Percentiles rank a stretch among this genome's conserved stretches.
Conservation (phyloP, 2,797 vertebrate genomes). For the Geotria australis region DNA sequence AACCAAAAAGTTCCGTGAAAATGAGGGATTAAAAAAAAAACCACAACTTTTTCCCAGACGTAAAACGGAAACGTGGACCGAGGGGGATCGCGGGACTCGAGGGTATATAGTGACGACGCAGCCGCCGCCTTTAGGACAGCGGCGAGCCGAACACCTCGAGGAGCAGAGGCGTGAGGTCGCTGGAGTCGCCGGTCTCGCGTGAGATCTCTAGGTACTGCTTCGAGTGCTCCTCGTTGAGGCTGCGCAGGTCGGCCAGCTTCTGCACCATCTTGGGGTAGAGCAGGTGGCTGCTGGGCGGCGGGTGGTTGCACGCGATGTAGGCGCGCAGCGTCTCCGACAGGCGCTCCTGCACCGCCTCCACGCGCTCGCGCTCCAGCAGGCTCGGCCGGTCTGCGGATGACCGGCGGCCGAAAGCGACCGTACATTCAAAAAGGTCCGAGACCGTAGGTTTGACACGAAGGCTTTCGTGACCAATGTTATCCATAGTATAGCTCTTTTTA, state of each 20-base stretch:
- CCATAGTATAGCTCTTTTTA: too few species aligned
- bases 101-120: too few species aligned
- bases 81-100: too few species aligned
- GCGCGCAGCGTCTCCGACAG: slow-evolving; percentile 46
- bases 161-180: slow-evolving; percentile 57
- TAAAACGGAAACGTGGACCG: too few species aligned
- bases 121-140: too few species aligned
- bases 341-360: slow-evolving; percentile 56
- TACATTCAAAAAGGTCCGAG: too few species aligned
- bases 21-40: too few species aligned
- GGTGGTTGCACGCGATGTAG: slow-evolving; percentile 43
- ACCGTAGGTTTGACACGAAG: too few species aligned
- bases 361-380: slow-evolving; percentile 38
- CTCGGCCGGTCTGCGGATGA: slow-evolving; percentile 38
- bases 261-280: slow-evolving; percentile 96
- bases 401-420: too few species aligned
- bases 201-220: slow-evolving; percentile 73
- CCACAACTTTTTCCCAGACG: too few species aligned
- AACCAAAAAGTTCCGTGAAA: too few species aligned
- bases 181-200: slow-evolving; percentile 45
- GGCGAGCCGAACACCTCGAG: slow-evolving; percentile 36
- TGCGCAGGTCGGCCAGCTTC: slow-evolving; percentile 69
- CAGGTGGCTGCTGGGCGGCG: slow-evolving; percentile 26
- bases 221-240: slow-evolving; percentile 83
- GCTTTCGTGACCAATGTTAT: too few species aligned